Conservation (phyloP, 2,888 invertebrate genomes). For the Pycnomerus fuliginosus region DNA sequence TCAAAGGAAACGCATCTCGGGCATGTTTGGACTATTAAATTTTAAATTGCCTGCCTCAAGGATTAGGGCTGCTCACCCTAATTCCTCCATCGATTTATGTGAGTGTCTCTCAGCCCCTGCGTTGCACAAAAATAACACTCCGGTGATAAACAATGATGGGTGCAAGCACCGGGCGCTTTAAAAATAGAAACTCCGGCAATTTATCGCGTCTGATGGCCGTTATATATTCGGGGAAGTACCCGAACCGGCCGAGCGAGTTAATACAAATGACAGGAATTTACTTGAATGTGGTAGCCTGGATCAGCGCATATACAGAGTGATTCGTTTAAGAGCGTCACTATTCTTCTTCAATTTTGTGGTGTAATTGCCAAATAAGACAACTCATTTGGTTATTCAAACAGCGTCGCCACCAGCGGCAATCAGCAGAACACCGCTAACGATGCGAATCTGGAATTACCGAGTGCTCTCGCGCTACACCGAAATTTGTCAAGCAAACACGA, state of each 20-base stretch:
- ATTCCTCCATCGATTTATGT: not conserved
- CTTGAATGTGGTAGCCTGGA: slow-evolving; percentile 7
- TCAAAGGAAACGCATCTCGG: slow-evolving; percentile 26
- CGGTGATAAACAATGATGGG: slow-evolving; percentile 22
- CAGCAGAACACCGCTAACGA: slow-evolving; percentile 29
- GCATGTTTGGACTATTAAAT: slow-evolving; percentile 28
- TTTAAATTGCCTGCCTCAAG: slow-evolving; percentile 25
- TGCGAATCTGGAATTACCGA: slow-evolving; percentile 27
- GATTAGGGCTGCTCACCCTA: slow-evolving; percentile 2
- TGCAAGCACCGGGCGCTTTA: slow-evolving; percentile 16
- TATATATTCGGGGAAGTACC: slow-evolving; percentile 21
- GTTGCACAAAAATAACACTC: not conserved
- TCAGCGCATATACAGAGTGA: no score
- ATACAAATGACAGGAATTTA: slow-evolving; percentile 20
- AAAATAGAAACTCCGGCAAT: slow-evolving; percentile 25
- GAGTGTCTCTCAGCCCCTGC: not conserved
- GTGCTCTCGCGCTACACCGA: slow-evolving; percentile 23
- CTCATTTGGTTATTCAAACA: slow-evolving; percentile 41
- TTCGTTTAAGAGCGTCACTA: no score
- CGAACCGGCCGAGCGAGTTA: slow-evolving; percentile 17
- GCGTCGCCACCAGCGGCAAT: slow-evolving; percentile 27
- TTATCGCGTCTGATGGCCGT: slow-evolving; percentile 23
- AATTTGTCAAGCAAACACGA: slow-evolving; percentile 28
- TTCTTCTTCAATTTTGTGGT: slow-evolving; percentile 31
- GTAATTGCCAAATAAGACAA: slow-evolving; percentile 41